Conservation (phyloP, 2,888 invertebrate genomes). For the Drosophila stalkeri region DNA sequence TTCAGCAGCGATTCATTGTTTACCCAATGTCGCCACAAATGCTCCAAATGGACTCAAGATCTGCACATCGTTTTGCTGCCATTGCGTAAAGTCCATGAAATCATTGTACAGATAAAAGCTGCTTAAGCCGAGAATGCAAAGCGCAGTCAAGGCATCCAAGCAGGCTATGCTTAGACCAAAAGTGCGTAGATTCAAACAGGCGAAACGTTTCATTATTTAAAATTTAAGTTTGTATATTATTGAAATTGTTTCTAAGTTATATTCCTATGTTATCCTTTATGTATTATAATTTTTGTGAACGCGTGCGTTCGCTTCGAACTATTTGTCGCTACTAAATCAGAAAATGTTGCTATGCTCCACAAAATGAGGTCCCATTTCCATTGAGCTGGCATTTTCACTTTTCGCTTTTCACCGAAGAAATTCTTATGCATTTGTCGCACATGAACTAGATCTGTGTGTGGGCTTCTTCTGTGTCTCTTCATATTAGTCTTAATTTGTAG, state of each 20-base stretch:
- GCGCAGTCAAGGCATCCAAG: slow-evolving; percentile 72
- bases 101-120: slow-evolving; percentile 79
- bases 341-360: slow-evolving; percentile 26
- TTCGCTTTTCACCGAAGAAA: slow-evolving; percentile 25
- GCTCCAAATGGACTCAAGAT: slow-evolving; percentile 76
- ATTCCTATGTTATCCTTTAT: slow-evolving; percentile 18
- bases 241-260: neutral
- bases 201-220: slow-evolving; percentile 77
- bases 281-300: slow-evolving; percentile 20
- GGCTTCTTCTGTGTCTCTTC: slow-evolving; percentile 52
- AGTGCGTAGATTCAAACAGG: slow-evolving; percentile 76
- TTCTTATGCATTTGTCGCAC: slow-evolving; percentile 28
- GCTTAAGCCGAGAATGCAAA: slow-evolving; percentile 69
- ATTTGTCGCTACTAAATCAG: slow-evolving; percentile 59
- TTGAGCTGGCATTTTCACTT: slow-evolving; percentile 43
- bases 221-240: neutral
- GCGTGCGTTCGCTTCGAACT: slow-evolving; percentile 59
- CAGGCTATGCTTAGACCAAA: slow-evolving; percentile 77
- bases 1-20: neutral
- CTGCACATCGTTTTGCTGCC: slow-evolving; percentile 78
- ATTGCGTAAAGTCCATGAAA: slow-evolving; percentile 74
- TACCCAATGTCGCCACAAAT: slow-evolving; percentile 76
- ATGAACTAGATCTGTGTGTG: slow-evolving; percentile 51
- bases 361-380: slow-evolving; percentile 56
- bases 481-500: slow-evolving; percentile 20